Conservation (phyloP, 2,888 invertebrate genomes). For the Agrilus mali region DNA sequence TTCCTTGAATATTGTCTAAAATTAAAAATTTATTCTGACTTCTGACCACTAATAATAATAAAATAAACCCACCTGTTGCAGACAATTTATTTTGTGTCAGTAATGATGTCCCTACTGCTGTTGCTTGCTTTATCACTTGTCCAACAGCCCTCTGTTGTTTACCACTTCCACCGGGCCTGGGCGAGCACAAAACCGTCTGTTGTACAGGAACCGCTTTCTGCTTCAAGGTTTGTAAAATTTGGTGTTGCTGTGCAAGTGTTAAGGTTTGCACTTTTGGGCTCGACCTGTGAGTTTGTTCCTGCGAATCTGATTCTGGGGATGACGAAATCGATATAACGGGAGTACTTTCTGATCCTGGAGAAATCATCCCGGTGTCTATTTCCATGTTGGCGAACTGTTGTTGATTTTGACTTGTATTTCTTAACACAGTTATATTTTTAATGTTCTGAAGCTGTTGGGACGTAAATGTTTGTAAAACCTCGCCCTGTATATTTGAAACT, state of each 20-base stretch:
- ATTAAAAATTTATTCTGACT: background rate
- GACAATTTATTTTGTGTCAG: constrained; percentile 23
- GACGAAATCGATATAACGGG: background rate
- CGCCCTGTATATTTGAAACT: constrained; percentile 22
- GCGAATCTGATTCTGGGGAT: constrained; percentile 10
- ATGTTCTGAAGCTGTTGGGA: constrained; percentile 30
- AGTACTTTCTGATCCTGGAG: constrained; percentile 1
- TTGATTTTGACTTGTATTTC: constrained; percentile 19
- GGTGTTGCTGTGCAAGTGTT: constrained; percentile 34
- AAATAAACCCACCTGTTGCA: constrained; percentile 19
- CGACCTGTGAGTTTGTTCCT: constrained; percentile 15
- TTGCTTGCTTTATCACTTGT: constrained; percentile 31
- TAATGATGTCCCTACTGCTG: constrained; percentile 20
- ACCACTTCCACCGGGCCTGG: constrained; percentile 33
- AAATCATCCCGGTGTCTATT: background rate
- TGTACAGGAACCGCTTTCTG: constrained; percentile 29
- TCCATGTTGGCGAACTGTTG: background rate
- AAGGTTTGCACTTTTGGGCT: constrained; percentile 24
- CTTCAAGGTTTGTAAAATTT: constrained; percentile 34
- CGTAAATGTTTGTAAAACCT: constrained; percentile 27
- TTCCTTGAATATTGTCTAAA: constrained; percentile 32
- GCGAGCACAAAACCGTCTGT: constrained; percentile 24
- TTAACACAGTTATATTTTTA: constrained; percentile 29
- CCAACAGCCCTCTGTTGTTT: constrained; percentile 37
- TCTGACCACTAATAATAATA: background rate